Base-by-base conservation (phyloP, 2,888 invertebrate species). In the Pterobdella sp. region DNA sequence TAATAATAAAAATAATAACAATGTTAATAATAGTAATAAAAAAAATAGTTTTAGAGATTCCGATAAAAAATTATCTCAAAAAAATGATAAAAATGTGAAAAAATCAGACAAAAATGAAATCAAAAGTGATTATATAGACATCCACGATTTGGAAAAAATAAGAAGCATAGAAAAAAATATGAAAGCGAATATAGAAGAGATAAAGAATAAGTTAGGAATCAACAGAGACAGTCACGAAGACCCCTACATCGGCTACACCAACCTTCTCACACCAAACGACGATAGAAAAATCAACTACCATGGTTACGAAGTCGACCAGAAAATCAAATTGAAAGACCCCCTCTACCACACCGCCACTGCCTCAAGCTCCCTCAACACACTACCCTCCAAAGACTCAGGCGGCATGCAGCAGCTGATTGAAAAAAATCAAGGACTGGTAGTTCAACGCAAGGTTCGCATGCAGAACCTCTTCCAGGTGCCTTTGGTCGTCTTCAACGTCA, bases 381-480 rank as follows among this genome's bases (percentile, higher is more conserved):
- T 18, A 56, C 10, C 63, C 26, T 63, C 63, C 7, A 10, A 65
- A 26, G 35, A 35, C 32, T 4, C 4, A 65, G 32, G 32, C 7
- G 65, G 31, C 2, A 34, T 29, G 31, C 65, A n/a, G 32, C 22
- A 4, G 10, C 32, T 3, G 65, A 10, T 29, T 7, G 32, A 34
- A 18, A 10, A 22, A 34, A 10, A 32, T 56, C 10, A 22, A 22
- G 49, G 7, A 22, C n/a, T 56, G 60, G 60, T 56, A 26, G 60
- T 56, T 22, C 32, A n/a, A 10, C n/a, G 49, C 1, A 29, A 32
- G 22, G n/a, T 69, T 3, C 14, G 22, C 22, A 31, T 69, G 49
- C 37, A 88, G 72, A 93, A 92, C 84, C 88, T 88, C 78, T 91
- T 90, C 82, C 87, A 88, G 79, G 86, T 88, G 78, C 88, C 91